phyloP scores from a whole-genome alignment of 1,140 invertebrate genomes.

The Zophobas morio region DNA sequence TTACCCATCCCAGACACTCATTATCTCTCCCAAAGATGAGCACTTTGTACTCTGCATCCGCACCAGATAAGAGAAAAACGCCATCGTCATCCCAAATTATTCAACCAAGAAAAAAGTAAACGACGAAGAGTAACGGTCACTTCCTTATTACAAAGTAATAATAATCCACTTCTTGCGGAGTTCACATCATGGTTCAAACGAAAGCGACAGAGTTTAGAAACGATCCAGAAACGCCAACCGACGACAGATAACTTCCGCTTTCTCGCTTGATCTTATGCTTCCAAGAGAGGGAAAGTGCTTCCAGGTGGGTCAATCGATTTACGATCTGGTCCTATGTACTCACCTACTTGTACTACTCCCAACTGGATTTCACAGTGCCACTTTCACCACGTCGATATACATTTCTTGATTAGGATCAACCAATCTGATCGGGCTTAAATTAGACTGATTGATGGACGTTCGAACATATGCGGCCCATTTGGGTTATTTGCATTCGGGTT shows the following conservation, averaged over 20 bases:
- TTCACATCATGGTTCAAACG: neutral
- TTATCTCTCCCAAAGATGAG: neutral
- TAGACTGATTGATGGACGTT: neutral
- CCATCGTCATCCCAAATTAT: conserved; percentile 26
- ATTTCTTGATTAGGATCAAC: neutral
- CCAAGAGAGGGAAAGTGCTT: conserved; percentile 35
- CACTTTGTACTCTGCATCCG: conserved; percentile 15
- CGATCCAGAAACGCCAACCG: conserved; percentile 26
- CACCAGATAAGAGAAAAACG: conserved; percentile 28
- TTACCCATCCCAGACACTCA: conserved; percentile 4
- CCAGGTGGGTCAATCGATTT: conserved; percentile 40
- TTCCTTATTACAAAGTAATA: conserved; percentile 13
- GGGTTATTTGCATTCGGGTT: too few species aligned
- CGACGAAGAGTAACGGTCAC: conserved; percentile 21
- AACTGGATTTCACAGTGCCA: conserved; percentile 14
- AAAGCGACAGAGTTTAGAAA: conserved; percentile 6
- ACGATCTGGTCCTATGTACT: conserved; percentile 36
- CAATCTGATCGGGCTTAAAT: neutral
- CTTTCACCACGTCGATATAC: conserved; percentile 19
- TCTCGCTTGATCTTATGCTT: conserved; percentile 27
- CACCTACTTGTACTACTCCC: conserved; percentile 23
- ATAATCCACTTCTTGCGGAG: neutral
- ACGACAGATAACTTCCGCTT: conserved; percentile 33
- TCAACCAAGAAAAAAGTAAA: conserved; percentile 1
- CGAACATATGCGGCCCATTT: too few species aligned